phyloP scores from a whole-genome alignment of 2,888 invertebrate genomes.

The Pandemis heparana region DNA sequence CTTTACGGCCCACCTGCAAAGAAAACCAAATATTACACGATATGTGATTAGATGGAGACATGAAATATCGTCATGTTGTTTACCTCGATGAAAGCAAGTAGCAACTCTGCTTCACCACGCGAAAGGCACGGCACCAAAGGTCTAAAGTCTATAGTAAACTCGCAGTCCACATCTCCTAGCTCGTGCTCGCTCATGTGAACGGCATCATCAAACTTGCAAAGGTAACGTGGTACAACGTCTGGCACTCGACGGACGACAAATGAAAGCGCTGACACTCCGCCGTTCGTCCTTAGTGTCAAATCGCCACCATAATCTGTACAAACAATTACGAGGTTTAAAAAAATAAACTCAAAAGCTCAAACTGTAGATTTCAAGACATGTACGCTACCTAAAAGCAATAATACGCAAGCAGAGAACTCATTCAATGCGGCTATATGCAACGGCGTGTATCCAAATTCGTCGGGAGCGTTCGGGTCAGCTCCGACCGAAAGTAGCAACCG shows the following conservation, averaged over 20 bases:
- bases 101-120: conserved; percentile 89
- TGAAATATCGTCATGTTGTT: not conserved
- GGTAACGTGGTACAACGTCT: conserved; percentile 90
- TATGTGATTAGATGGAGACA: not conserved
- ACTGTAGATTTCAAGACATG: not conserved
- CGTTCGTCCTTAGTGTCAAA: conserved; percentile 92
- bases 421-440: conserved; percentile 93
- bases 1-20: conserved; percentile 89
- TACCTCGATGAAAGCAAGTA: conserved; percentile 90
- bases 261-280: conserved; percentile 91
- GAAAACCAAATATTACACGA: not conserved
- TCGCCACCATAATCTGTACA: conserved; percentile 90
- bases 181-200: conserved; percentile 94
- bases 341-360: not conserved
- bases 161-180: conserved; percentile 94
- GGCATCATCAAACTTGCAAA: conserved; percentile 90
- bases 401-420: conserved; percentile 91
- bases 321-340: not conserved
- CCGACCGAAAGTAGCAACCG: conserved; percentile 87
- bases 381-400: conserved; percentile 87
- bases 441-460: conserved; percentile 94
- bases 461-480: conserved; percentile 91
- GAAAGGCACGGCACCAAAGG: conserved; percentile 87
- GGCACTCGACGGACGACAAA: conserved; percentile 95
- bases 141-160: conserved; percentile 87